Percentiles rank a stretch among this genome's conserved stretches.
These are phyloP conservation scores for Sycophila texana DNA, from an alignment of 2,888 invertebrate species.

Conservation along the genomic window DNA sequence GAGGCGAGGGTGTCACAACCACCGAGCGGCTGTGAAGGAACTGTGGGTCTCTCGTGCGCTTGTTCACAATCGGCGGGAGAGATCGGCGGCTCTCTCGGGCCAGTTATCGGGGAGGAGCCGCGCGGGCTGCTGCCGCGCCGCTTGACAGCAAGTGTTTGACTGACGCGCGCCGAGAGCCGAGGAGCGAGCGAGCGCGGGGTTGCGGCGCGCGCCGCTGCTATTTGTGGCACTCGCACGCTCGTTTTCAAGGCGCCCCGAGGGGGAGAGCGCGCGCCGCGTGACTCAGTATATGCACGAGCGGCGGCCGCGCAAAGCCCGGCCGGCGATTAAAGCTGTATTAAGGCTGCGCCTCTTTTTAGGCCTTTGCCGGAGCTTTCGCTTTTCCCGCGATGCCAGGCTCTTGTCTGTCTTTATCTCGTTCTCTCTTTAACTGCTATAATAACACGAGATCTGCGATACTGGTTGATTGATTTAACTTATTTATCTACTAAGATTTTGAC, in stretches of 20 bases:
- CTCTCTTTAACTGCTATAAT: no score
- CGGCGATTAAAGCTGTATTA: constrained; percentile 17
- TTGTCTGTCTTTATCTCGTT: background rate
- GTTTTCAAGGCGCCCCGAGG: constrained; percentile 43
- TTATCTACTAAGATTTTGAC: no score
- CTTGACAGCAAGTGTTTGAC: constrained; percentile 72
- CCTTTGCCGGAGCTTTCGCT: background rate
- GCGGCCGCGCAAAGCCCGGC: background rate
- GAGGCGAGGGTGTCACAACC: background rate
- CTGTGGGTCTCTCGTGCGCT: background rate
- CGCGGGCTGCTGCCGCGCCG: constrained; percentile 54
- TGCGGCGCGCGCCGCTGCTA: constrained; percentile 3
- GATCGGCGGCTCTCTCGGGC: background rate
- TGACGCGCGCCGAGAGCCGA: constrained; percentile 64
- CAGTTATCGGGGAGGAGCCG: background rate
- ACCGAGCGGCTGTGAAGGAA: background rate
- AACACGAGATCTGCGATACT: no score
- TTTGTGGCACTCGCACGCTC: constrained; percentile 6
- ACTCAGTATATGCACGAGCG: constrained; percentile 1
- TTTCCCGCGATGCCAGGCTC: background rate
- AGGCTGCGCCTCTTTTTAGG: background rate
- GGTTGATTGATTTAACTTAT: no score
- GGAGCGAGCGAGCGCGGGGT: background rate
- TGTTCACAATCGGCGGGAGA: background rate
- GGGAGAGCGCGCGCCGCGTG: constrained; percentile 12